Conservation (phyloP, 2,113 vertebrate species). For the Calonectris borealis region DNA sequence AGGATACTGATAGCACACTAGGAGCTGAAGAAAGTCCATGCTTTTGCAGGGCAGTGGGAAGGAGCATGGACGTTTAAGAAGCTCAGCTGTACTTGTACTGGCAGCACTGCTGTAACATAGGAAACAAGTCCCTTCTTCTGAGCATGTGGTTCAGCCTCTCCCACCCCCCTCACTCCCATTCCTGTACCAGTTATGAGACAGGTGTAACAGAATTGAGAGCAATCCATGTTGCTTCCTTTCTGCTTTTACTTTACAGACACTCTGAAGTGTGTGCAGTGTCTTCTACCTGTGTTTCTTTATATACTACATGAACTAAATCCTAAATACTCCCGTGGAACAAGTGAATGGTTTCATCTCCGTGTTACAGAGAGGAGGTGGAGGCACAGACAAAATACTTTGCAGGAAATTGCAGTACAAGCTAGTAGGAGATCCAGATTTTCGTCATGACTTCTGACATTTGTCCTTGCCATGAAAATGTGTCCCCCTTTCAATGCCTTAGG, state of each 20-base stretch:
- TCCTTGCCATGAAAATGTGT: conserved; percentile 22
- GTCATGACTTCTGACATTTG: conserved; percentile 9
- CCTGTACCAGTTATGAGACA: neutral
- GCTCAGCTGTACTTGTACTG: neutral
- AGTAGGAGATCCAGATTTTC: neutral
- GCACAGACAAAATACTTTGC: neutral
- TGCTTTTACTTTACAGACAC: neutral
- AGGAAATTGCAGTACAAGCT: neutral
- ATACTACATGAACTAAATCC: neutral
- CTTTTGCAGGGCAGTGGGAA: neutral
- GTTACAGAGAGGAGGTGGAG: neutral
- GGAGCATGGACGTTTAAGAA: neutral
- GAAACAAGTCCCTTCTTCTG: neutral
- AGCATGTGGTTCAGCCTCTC: neutral
- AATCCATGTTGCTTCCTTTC: neutral
- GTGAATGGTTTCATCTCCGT: neutral
- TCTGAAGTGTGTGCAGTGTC: neutral
- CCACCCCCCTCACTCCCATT: neutral
- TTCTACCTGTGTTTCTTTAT: neutral
- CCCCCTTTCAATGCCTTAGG: conserved; percentile 29
- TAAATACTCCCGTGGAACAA: neutral
- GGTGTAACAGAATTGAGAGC: neutral
- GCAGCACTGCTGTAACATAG: neutral
- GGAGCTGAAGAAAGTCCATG: neutral
- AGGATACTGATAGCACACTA: accelerated